A percentile compares a stretch with the other conserved stretches of the same genome.
These are phyloP conservation scores for Mugil cephalus DNA, from an alignment of 2,113 vertebrate genomes.

Conservation along the genomic window DNA sequence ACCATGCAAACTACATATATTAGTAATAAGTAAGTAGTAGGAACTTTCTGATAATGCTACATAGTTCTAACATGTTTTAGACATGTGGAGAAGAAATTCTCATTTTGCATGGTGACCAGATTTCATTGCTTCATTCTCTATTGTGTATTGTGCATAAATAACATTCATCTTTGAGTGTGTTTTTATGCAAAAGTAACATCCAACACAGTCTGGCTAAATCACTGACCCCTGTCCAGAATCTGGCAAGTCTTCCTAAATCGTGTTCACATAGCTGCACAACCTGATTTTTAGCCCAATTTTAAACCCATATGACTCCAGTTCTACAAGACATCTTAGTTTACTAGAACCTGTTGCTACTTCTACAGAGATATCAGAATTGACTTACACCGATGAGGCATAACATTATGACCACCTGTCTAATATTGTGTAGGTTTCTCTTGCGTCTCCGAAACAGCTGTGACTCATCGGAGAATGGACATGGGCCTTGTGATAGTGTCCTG, in stretches of 20 bases:
- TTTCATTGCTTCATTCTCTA: constrained; percentile 32
- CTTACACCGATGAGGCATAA: no score
- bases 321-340: neutral
- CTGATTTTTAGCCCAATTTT: neutral
- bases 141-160: neutral
- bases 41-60: neutral
- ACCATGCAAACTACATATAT: constrained; percentile 41
- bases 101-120: constrained; percentile 16
- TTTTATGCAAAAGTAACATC: constrained; percentile 41
- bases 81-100: neutral
- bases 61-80: neutral
- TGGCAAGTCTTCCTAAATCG: constrained; percentile 50
- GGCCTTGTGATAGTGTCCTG: no score
- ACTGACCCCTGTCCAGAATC: constrained; percentile 19
- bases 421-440: no score
- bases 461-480: no score
- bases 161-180: neutral
- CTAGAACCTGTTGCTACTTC: neutral
- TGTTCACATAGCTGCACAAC: neutral
- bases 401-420: no score
- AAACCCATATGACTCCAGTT: neutral
- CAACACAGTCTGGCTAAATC: constrained; percentile 46
- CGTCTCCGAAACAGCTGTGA: no score
- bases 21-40: no score
- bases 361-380: neutral